Evolutionary conservation across 2,888 invertebrate species (phyloP), one percentile per base, ranked within the genome.

Genomic region (Diaphora mendica): DNA sequence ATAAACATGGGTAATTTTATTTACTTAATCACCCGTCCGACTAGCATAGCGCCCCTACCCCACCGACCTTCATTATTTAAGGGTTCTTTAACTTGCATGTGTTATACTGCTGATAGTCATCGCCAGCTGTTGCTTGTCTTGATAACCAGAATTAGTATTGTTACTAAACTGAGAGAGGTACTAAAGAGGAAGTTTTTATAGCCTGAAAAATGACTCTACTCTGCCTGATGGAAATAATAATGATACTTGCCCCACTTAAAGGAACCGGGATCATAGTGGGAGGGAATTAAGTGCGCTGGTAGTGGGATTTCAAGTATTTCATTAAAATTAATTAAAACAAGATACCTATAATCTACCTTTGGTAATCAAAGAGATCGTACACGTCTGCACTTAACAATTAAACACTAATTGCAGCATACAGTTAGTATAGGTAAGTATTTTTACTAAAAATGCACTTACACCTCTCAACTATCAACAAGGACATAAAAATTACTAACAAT

Each of bases 1-100:
- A 74, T 67, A 66, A 78, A 73, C 70, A 67, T 39, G 72, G 62
- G 55, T 68, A 72, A 65, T 79, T 75, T 85, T 85, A 83, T 83
- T 83, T 83, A 72, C 78, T 79, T 71, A 77, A 81, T 83, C 79
- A 77, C 72, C 70, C 68, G 68, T 72, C 76, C 73, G 77, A 62
- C 74, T 80, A 81, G 64, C 75, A 67, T 76, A 51, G 78, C 77
- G 35, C 68, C 69, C 79, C 75, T 77, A 39, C 71, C 69, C 76
- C 74, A 73, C 76, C 48, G 26, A 62, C 64, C 68, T 30, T 64
- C 39, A 42, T 15, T 74, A 73, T 77, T 74, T 71, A 30, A 72
- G 74, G 76, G 75, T 73, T 73, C 76, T 73, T 80, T 83, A 71
- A 72, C 39, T 23, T 68, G 23, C 15, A 42, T 68, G 59, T 68